Base-by-base conservation (phyloP, 2,113 vertebrate genomes). In the Peromyscus leucopus region DNA sequence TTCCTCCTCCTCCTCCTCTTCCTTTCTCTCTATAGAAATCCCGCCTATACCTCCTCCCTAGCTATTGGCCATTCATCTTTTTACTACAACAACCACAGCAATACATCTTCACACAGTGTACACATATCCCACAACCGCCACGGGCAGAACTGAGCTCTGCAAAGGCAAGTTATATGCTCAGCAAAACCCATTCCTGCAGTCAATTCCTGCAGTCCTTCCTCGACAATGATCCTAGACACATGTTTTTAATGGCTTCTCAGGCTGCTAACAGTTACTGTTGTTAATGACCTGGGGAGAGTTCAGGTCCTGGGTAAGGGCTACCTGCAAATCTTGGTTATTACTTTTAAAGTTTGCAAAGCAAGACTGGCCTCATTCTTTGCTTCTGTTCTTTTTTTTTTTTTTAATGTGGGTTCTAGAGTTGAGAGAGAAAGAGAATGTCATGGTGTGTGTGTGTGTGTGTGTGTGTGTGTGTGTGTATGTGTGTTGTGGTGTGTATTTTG, bases 121-220 rank as follows among this genome's bases (percentile, higher is more conserved):
- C 71, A n/a, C n/a, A 74, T 8, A 48, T 31, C 26, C 15, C 76
- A 55, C 48, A 33, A 39, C 17, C 17, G 9, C 17, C 36, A 63
- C 3, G 5, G 94, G 98, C 96, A 85, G 93, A 95, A 95, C 98
- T 98, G 98, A 98, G 95, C 85, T 95, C 75, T 90, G 96, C 97
- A 98, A 95, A 95, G 96, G 95, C 13, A 88, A 97, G 80, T 61
- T 28, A 71, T 17, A 7, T 11, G 63, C 89, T 98, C 96, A 97
- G 96, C 92, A 97, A 97, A 98, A 98, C 1, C 16, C 80, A 92
- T 92, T 96, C 85, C 87, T 72, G 92, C 78, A 67, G 79, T 95
- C 42, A 42, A 92, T 92, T 96, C 85, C 87, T 72, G 92, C 78
- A 67, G 79, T 95, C 42, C 42, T 42, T 42, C 63, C 79, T 78